phyloP scores from a whole-genome alignment of 2,113 vertebrate genomes.

The Sinocyclocheilus rhinocerous region DNA sequence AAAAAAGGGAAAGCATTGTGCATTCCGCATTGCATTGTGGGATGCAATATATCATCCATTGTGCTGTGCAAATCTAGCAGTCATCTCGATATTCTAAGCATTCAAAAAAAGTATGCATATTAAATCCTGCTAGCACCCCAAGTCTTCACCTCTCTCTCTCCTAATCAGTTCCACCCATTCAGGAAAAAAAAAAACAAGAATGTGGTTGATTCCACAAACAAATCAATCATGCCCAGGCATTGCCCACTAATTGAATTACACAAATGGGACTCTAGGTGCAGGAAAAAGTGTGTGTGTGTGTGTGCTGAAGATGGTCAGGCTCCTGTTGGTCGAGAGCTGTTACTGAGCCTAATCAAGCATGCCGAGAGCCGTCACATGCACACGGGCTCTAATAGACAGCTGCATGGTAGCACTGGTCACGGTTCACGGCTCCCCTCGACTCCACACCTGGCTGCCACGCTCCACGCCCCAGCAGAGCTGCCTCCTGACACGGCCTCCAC shows the following conservation, averaged over 20 bases:
- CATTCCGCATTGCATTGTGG: not conserved
- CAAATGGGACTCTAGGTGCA: conserved; percentile 65
- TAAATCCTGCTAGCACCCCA: not conserved
- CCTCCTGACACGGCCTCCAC: conserved; percentile 3
- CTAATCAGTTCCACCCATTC: conserved; percentile 46
- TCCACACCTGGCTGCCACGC: conserved; percentile 22
- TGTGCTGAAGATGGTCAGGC: conserved; percentile 61
- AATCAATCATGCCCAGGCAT: conserved; percentile 75
- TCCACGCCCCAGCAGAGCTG: conserved; percentile 19
- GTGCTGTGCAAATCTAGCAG: not conserved
- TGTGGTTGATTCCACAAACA: conserved; percentile 59
- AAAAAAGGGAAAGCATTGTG: too few relatives aligned
- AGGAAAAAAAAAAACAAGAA: conserved; percentile 8
- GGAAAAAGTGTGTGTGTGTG: conserved; percentile 11
- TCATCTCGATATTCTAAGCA: not conserved
- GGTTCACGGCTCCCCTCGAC: not conserved
- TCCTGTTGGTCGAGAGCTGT: conserved; percentile 66
- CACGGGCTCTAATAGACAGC: conserved; percentile 14
- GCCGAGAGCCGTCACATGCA: conserved; percentile 16
- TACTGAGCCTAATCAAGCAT: conserved; percentile 72
- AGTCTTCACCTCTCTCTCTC: conserved; percentile 61
- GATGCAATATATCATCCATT: not conserved
- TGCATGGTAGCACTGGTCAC: not conserved
- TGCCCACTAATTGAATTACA: conserved; percentile 79
- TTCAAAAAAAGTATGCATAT: not conserved